phyloP scores from a whole-genome alignment of 1,140 invertebrate genomes.

The Oncopodura yosiiana region DNA sequence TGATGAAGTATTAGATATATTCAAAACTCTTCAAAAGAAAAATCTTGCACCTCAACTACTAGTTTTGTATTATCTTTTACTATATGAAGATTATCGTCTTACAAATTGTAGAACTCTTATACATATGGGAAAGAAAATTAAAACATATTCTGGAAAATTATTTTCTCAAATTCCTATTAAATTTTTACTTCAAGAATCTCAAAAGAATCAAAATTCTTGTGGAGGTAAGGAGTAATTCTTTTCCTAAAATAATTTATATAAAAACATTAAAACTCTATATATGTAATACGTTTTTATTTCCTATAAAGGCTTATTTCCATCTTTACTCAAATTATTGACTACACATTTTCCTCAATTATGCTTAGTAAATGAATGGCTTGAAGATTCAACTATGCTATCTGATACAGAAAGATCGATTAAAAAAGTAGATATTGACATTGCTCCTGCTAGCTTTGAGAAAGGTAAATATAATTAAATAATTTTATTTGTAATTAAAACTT shows the following conservation, averaged over 20 bases:
- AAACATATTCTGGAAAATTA: constrained; percentile 78
- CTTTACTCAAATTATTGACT: constrained; percentile 69
- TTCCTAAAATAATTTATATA: no score
- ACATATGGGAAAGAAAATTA: constrained; percentile 62
- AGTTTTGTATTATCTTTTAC: constrained; percentile 79
- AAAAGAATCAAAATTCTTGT: constrained; percentile 81
- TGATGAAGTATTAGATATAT: constrained; percentile 76
- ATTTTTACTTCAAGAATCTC: constrained; percentile 84
- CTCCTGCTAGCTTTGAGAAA: constrained; percentile 34
- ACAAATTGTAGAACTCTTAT: constrained; percentile 51
- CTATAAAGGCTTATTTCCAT: constrained; percentile 62
- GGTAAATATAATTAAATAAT: constrained; percentile 9
- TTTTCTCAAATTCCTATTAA: constrained; percentile 86
- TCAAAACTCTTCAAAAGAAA: constrained; percentile 52
- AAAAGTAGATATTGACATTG: constrained; percentile 10
- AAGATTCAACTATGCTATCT: constrained; percentile 36
- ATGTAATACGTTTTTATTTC: constrained; percentile 1
- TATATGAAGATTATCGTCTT: constrained; percentile 84
- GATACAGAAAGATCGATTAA: neutral
- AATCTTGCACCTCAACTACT: constrained; percentile 78
- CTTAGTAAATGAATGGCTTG: constrained; percentile 89
- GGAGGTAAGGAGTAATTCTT: no score
- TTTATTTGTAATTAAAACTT: constrained; percentile 10
- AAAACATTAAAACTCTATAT: no score
- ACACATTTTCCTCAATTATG: constrained; percentile 92